Conservation (phyloP, 2,113 vertebrate species). For the Polypterus bichir region DNA sequence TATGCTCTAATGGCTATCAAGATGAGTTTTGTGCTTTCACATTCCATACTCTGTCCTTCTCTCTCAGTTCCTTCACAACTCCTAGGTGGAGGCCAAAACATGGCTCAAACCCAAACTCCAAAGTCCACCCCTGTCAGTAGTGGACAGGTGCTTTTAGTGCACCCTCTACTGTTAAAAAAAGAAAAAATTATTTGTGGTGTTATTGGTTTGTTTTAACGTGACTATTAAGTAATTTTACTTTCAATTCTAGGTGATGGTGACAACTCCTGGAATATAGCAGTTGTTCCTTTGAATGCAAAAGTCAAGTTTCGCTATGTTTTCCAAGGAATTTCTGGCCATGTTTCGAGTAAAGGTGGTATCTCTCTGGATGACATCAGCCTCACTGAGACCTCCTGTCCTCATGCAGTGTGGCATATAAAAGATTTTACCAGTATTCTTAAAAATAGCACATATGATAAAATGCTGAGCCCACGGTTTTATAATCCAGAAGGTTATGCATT, state of each 20-base stretch:
- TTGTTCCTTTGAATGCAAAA: constrained; percentile 52
- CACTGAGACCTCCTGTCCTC: constrained; percentile 64
- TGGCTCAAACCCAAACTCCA: too few species aligned
- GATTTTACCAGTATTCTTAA: constrained; percentile 51
- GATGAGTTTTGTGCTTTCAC: too few species aligned
- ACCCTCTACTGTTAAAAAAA: too few species aligned
- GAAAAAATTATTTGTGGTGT: too few species aligned
- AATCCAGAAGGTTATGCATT: constrained; percentile 70
- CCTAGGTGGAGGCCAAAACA: too few species aligned
- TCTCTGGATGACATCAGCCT: constrained; percentile 68
- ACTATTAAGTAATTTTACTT: too few species aligned
- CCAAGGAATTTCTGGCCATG: constrained; percentile 56
- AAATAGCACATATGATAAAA: fast-evolving
- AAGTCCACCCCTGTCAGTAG: too few species aligned
- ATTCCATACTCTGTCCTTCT: too few species aligned
- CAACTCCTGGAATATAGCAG: constrained; percentile 65
- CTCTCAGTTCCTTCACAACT: too few species aligned
- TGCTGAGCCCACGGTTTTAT: constrained; percentile 57
- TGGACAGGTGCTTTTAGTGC: too few species aligned
- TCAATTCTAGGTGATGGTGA: constrained; percentile 46
- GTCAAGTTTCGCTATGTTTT: constrained; percentile 80
- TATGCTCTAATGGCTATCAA: too few species aligned
- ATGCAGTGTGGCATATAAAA: constrained; percentile 58
- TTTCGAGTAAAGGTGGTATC: constrained; percentile 50
- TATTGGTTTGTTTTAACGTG: too few species aligned